phyloP scores from a whole-genome alignment of 2,888 invertebrate genomes.

The Macroteleia sp. region DNA sequence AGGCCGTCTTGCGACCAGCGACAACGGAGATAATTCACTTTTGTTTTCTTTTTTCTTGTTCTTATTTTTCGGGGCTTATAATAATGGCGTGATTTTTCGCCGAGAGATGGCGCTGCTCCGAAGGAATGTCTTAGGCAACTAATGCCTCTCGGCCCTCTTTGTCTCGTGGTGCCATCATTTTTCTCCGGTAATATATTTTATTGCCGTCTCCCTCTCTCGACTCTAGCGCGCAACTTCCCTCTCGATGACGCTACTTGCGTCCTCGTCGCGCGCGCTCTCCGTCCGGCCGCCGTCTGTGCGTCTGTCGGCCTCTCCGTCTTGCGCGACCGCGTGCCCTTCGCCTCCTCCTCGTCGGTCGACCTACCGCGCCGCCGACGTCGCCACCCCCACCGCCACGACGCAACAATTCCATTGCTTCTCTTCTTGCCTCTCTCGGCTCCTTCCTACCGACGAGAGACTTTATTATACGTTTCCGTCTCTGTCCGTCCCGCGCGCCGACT shows the following conservation, averaged over 20 bases:
- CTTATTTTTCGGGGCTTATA: too few species aligned
- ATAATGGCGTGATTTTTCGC: constrained; percentile 33
- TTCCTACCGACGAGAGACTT: constrained; percentile 74
- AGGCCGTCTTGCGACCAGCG: not conserved
- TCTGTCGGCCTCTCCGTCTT: constrained; percentile 39
- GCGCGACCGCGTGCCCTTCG: constrained; percentile 24
- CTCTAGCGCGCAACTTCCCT: constrained; percentile 60
- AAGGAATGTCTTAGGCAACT: constrained; percentile 75
- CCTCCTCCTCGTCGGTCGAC: constrained; percentile 48
- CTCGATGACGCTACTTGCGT: constrained; percentile 49
- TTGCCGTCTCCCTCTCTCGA: constrained; percentile 72
- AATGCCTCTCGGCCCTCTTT: constrained; percentile 76
- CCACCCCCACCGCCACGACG: constrained; percentile 62
- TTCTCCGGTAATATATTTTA: constrained; percentile 82
- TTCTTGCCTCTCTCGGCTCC: constrained; percentile 66
- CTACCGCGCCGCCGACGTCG: constrained; percentile 60
- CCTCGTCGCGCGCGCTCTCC: constrained; percentile 35
- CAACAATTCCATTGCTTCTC: constrained; percentile 68
- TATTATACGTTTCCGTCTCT: constrained; percentile 76
- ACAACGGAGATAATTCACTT: too few species aligned
- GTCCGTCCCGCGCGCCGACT: constrained; percentile 42
- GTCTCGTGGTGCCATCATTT: constrained; percentile 80
- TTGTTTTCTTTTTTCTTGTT: too few species aligned
- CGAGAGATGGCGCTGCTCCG: constrained; percentile 48
- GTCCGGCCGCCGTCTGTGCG: constrained; percentile 39